Conservation (phyloP, 2,888 invertebrate genomes). For the Hirtodrosophila trivittata region DNA sequence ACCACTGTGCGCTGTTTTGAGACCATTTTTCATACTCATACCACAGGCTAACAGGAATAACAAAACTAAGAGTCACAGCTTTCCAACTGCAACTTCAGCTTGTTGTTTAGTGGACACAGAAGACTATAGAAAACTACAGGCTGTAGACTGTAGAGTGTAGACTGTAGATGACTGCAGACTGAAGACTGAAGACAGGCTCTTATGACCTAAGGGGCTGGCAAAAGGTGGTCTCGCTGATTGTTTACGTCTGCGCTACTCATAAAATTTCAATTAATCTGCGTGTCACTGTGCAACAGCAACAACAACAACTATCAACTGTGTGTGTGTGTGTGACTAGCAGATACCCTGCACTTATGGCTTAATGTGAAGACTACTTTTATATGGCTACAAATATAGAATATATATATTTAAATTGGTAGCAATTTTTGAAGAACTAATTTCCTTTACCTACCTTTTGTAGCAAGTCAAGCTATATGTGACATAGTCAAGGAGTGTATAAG, state of each 20-base stretch:
- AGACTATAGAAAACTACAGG: conserved; percentile 3
- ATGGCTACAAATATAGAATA: no score
- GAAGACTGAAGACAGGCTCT: conserved; percentile 51
- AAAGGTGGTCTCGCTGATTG: conserved; percentile 81
- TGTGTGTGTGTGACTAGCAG: not conserved
- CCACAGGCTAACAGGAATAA: not conserved
- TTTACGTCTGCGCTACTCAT: conserved; percentile 80
- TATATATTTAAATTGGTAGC: no score
- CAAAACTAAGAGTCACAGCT: conserved; percentile 26
- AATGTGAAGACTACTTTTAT: no score
- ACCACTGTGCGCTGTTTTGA: conserved; percentile 41
- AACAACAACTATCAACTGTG: not conserved
- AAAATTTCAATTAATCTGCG: conserved; percentile 78
- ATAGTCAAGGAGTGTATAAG: no score
- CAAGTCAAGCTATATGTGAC: no score
- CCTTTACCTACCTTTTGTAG: no score
- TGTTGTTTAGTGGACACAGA: not conserved
- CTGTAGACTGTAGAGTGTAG: conserved; percentile 9
- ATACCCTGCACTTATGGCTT: not conserved
- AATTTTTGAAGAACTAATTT: no score
- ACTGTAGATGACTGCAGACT: conserved; percentile 21
- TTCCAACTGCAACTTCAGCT: conserved; percentile 18
- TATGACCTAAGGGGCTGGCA: conserved; percentile 76
- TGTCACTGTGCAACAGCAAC: conserved; percentile 57
- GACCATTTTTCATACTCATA: conserved; percentile 38